A percentile compares a stretch with the other conserved stretches of the same genome.
These are phyloP conservation scores for Alethe diademata DNA, from an alignment of 2,113 vertebrate species.

Conservation along the genomic window DNA sequence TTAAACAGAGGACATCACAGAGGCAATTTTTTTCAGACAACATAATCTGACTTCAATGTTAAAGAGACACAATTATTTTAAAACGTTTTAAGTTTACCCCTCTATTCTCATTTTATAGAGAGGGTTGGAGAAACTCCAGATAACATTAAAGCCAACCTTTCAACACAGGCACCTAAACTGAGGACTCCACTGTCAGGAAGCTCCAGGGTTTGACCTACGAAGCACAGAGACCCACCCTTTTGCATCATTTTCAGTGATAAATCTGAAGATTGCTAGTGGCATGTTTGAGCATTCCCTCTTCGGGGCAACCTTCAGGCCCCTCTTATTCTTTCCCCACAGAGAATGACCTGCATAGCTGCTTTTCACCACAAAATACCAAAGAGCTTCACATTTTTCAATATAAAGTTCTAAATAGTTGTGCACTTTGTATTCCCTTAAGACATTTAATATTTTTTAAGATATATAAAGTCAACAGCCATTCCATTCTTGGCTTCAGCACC, in stretches of 20 bases:
- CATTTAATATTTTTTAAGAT: not conserved
- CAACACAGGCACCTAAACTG: not conserved
- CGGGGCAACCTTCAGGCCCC: not conserved
- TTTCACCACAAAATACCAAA: not conserved
- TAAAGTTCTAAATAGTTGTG: not conserved
- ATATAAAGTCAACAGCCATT: not conserved
- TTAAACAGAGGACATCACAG: not conserved
- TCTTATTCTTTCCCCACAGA: not conserved
- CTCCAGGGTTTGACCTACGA: not conserved
- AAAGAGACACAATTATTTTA: not conserved
- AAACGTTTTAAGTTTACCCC: not conserved
- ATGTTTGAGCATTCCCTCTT: not conserved
- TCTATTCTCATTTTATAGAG: not conserved
- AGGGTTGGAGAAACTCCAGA: not conserved
- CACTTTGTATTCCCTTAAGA: not conserved
- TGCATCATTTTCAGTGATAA: not conserved
- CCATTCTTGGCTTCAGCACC: not conserved
- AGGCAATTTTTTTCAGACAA: not conserved
- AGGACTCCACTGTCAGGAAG: not conserved
- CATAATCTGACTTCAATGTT: not conserved
- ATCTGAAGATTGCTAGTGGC: not conserved
- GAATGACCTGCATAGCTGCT: not conserved
- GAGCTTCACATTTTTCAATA: not conserved
- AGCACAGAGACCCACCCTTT: not conserved
- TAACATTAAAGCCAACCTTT: not conserved